Evolutionary conservation across 2,113 vertebrate species (phyloP).

Genomic region (Odocoileus virginianus): DNA sequence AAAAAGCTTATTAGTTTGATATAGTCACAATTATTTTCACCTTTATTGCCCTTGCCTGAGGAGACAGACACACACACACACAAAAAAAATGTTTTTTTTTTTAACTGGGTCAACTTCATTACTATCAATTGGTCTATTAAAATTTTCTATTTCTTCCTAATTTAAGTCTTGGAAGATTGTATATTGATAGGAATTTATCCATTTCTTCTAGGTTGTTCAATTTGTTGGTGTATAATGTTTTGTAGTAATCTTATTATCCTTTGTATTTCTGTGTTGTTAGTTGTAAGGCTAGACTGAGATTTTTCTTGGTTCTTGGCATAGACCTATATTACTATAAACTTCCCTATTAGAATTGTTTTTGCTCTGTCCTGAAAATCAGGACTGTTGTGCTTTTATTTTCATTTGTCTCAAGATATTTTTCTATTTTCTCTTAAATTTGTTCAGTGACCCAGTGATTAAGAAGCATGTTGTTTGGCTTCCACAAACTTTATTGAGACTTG

Average conservation of each 20-base stretch:
- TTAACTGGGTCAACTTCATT: not conserved
- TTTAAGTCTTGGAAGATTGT: not conserved
- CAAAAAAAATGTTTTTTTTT: not conserved
- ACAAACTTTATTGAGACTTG: not conserved
- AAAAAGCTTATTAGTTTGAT: not conserved
- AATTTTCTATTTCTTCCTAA: not conserved
- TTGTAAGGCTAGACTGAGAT: not conserved
- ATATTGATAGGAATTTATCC: not conserved
- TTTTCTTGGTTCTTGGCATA: not conserved
- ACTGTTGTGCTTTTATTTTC: not conserved
- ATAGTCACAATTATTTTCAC: not conserved
- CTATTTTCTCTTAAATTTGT: not conserved
- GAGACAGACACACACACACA: not conserved
- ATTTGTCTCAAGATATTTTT: not conserved
- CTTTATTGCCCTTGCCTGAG: not conserved
- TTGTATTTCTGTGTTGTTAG: not conserved
- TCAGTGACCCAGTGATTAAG: not conserved
- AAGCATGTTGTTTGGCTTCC: not conserved
- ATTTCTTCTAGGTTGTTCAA: not conserved
- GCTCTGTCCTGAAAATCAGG: not conserved
- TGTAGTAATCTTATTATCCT: not conserved
- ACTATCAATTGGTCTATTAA: not conserved
- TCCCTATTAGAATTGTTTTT: not conserved
- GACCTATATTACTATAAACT: not conserved
- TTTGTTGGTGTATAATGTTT: not conserved